phyloP scores from a whole-genome alignment of 2,113 vertebrate genomes.

The Eretmochelys imbricata region DNA sequence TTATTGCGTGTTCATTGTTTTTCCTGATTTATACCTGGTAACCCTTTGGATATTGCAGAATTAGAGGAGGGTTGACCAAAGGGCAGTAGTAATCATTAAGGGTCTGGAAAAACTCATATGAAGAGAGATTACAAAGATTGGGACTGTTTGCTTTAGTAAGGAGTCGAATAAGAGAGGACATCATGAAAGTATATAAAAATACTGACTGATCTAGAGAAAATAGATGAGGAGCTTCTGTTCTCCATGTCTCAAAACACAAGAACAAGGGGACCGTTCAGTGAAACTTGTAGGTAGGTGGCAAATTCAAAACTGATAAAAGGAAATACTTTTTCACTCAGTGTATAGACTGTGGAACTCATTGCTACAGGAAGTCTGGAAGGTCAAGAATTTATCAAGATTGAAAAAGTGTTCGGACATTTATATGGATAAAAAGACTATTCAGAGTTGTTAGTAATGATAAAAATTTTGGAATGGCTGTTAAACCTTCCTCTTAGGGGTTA shows the following conservation, averaged over 20 bases:
- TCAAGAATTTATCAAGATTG: conserved; percentile 7
- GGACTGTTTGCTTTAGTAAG: conserved; percentile 25
- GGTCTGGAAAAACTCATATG: not conserved
- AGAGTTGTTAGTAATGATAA: not conserved
- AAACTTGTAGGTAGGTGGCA: conserved; percentile 65
- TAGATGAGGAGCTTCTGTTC: conserved; percentile 43
- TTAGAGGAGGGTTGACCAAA: not conserved
- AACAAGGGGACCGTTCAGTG: conserved; percentile 37
- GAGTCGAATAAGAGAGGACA: conserved; percentile 25
- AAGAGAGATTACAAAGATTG: not conserved
- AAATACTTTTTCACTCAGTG: conserved; percentile 35
- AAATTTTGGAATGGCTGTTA: not conserved
- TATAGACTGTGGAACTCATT: not conserved
- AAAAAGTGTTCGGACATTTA: not conserved
- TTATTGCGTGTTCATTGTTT: fast-evolving
- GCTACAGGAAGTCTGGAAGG: not conserved
- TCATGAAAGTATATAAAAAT: conserved; percentile 16
- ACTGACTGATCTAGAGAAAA: conserved; percentile 1
- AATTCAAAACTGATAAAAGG: conserved; percentile 65
- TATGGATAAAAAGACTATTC: not conserved
- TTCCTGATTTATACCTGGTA: not conserved
- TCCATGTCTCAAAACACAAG: not conserved
- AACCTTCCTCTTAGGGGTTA: not conserved
- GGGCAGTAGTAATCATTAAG: not conserved
- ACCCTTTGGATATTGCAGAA: not conserved